Evolutionary conservation across 2,888 invertebrate species (phyloP), one percentile per base, ranked within the genome.

Genomic region (Nomada goodeniana): DNA sequence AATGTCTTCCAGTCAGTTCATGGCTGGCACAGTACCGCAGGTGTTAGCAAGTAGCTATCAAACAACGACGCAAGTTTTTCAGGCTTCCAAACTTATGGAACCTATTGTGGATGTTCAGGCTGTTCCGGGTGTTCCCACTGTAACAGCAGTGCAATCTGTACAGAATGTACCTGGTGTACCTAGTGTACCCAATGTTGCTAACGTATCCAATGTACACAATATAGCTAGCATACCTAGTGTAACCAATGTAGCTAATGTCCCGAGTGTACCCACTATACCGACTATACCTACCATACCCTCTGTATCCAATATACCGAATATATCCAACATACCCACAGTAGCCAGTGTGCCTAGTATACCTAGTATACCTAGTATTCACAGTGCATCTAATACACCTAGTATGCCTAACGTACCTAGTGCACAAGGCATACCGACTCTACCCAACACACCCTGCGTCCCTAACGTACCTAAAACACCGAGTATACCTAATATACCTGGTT

Each of bases 1-100:
- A 0, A 97, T 97, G 97, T 97, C 97, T n/a, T 97, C 97, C 29
- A 97, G 97, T 91, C 97, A 97, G 91, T 97, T 97, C 91, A 96
- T 97, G 20, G 96, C 97, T 4, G 97, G 97, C 1, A 96, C 97
- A 7, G 96, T 97, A 95, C 97, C 97, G 82, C 97, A 97, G 61
- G 96, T 97, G 2, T 94, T 97, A 47, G 96, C 97, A 73, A 97
- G 97, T 90, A 97, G 97, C 91, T 97, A 97, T 92, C 97, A 97
- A 23, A 97, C 97, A 2, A 97, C 97, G 1, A 97, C 97, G 0
- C 97, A 97, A 94, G 97, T 97, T 52, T 97, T 97, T 93, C 97
- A 97, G 94, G 97, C 97, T 0, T 97, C 97, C 85, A 97, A 97
- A 94, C 86, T 93, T 3, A 96, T 97, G 91, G 97, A 97, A 90